Evolutionary conservation across 2,888 invertebrate genomes (phyloP), one percentile per base, ranked within the genome.

Genomic region (Zygothrica quintamaculata): DNA sequence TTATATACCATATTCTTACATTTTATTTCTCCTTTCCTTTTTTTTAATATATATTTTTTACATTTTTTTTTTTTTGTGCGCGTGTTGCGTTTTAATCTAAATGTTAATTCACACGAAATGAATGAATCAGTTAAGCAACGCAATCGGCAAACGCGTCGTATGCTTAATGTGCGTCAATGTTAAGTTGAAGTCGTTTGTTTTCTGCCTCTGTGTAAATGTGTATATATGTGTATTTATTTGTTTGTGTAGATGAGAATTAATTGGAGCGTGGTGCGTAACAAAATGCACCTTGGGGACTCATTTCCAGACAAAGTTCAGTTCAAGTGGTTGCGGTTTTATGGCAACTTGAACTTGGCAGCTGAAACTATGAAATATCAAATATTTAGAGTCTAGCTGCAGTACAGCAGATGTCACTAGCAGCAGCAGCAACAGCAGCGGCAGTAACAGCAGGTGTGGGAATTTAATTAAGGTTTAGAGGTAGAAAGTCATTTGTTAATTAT

Each of bases 71-170:
- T 67, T 47, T 43, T 43, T 39, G 48, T 50, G 59, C n/a, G 44
- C 47, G 37, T 59, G 59, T 58, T 68, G 71, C 64, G 62, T 80
- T 80, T 84, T 80, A 86, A 80, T 80, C 79, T 80, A 80, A 80
- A 80, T 80, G 79, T 86, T 80, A 80, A 80, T 80, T 86, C 50
- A 59, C 56, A 42, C 43, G 43, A 78, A 76, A 79, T 79, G 84
- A 79, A 82, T 84, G 84, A 79, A 82, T 84, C 86, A 79, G 80
- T 79, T 82, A 84, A 69, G 60, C 65, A 40, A 48, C 53, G 40
- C 18, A 13, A 31, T 18, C 56, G 47, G 44, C 50, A 51, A n/a
- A 25, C 51, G 12, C 11, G 78, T 47, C 73, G 76, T 75, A 73
- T 80, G 62, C 84, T 57, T 73, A 74, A 70, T 68, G 67, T 50